Conservation (phyloP, 2,888 invertebrate genomes). For the Ormyrus thymus region DNA sequence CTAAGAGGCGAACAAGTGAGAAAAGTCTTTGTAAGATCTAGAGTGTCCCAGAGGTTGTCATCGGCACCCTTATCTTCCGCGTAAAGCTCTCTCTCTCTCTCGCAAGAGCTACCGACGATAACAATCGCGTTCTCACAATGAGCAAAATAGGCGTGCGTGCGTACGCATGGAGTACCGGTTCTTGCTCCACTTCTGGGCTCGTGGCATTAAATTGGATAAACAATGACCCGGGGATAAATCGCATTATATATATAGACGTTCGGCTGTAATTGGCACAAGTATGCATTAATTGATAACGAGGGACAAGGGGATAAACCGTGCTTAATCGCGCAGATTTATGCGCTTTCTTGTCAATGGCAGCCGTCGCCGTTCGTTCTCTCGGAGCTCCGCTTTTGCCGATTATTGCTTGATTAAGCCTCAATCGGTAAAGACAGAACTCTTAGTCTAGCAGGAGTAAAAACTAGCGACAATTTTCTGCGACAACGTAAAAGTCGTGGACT, state of each 20-base stretch:
- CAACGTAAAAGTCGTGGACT: not conserved
- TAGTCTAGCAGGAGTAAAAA: not conserved
- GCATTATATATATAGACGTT: slow-evolving; percentile 13
- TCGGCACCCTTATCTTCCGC: too few species aligned
- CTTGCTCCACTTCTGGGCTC: slow-evolving; percentile 20
- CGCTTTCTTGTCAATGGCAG: not conserved
- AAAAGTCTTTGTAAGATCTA: too few species aligned
- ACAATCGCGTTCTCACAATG: too few species aligned
- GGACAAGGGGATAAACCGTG: slow-evolving; percentile 22
- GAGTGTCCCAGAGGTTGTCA: too few species aligned
- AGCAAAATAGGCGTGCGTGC: not conserved
- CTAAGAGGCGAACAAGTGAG: too few species aligned
- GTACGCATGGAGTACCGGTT: slow-evolving; percentile 36
- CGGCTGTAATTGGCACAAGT: slow-evolving; percentile 22
- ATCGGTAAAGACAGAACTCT: not conserved
- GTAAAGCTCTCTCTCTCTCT: too few species aligned
- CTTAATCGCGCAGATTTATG: slow-evolving; percentile 11
- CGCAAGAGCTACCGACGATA: too few species aligned
- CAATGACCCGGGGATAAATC: slow-evolving; percentile 33
- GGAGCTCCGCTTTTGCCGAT: too few species aligned
- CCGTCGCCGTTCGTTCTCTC: too few species aligned
- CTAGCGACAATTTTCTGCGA: not conserved
- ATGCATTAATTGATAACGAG: slow-evolving; percentile 13
- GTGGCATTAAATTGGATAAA: slow-evolving; percentile 34
- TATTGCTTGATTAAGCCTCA: not conserved